phyloP scores from a whole-genome alignment of 2,113 vertebrate genomes.

The Paratilapia polleni region DNA sequence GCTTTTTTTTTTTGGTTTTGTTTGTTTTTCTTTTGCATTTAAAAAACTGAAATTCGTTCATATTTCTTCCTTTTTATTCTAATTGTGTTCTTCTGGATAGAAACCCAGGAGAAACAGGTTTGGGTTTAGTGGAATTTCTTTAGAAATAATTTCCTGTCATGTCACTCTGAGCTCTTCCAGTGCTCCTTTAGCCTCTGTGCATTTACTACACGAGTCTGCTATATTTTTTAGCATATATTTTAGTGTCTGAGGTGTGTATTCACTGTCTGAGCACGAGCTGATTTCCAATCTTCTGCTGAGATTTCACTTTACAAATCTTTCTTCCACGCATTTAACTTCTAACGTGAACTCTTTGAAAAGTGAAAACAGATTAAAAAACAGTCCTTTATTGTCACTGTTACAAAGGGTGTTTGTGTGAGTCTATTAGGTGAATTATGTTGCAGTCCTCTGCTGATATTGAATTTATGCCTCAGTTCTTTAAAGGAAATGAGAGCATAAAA shows the following conservation, averaged over 20 bases:
- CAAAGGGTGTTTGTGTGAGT: not conserved
- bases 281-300: not conserved
- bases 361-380: not conserved
- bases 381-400: not conserved
- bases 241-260: not conserved
- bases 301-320: not conserved
- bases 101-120: no score
- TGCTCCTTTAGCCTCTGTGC: no score
- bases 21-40: no score
- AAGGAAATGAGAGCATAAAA: not conserved
- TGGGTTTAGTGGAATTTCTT: no score
- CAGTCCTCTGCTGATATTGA: not conserved
- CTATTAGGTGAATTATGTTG: not conserved
- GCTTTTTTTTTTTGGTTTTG: no score
- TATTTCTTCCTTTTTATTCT: no score
- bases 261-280: not conserved
- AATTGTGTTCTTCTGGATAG: no score
- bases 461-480: not conserved
- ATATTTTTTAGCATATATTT: no score
- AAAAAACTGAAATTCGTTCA: no score
- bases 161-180: no score
- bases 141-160: no score
- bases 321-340: not conserved
- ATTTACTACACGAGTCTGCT: not conserved
- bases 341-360: not conserved